Base-by-base conservation (phyloP, 2,888 invertebrate species). In the Tinea trinotella region DNA sequence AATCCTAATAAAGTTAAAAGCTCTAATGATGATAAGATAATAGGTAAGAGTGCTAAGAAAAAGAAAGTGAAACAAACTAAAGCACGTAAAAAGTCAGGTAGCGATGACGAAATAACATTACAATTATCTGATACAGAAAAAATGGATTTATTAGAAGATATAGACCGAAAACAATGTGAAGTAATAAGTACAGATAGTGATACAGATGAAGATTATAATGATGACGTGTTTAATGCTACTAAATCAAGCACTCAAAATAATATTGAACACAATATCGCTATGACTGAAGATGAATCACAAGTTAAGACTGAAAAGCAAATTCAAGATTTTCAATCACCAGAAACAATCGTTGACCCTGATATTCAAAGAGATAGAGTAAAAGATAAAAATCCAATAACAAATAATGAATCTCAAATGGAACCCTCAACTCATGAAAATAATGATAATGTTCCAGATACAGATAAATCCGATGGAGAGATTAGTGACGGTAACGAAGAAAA, bases 111-210 rank as follows among this genome's bases (percentile, higher is more conserved):
- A 60, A 83, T 87, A 24, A 83, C 75, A 1, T 58, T 86, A 0
- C 79, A 88, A 55, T 57, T 85, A 12, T 87, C 87, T 0, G 84
- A 87, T 64, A 67, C 80, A 1, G 84, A 85, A 57, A 85, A 86
- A 61, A 81, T 85, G 79, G 85, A 87, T 66, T 62, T 87, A 5
- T 59, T 87, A 24, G 85, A 86, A 62, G 74, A 80, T 65, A 66
- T 82, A 12, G 78, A 81, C 35, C 65, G 71, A 17, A 80, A 78
- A 54, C 68, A 74, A 35, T 76, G 66, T 53, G 78, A 77, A 5
- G 69, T 62, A 44, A 62, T 66, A n/a, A 57, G 65, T 40, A 63
- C 64, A 6, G 67, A 66, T 3, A 20, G 19, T 12, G 34, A 30
- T 2, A 12, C 40, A 2, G 44, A 44, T 15, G 40, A 20, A n/a